These are phyloP conservation scores for Synanthedon tipuliformis DNA, from an alignment of 2,888 invertebrate genomes.

Conservation along the genomic window DNA sequence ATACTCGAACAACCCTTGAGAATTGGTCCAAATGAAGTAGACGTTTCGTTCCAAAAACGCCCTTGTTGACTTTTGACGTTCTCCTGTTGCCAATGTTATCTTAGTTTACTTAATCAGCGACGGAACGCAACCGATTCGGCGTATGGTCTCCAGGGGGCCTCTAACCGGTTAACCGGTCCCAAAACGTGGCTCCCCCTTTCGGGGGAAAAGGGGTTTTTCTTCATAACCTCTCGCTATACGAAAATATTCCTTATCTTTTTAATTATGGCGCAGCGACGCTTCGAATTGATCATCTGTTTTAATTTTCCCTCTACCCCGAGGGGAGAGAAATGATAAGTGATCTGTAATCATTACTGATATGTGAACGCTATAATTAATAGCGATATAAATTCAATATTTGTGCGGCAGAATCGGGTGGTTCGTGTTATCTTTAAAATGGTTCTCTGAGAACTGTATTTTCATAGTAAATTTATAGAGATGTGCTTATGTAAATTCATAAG, in stretches of 20 bases:
- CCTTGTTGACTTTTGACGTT: slow-evolving; percentile 68
- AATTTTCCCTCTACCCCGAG: slow-evolving; percentile 48
- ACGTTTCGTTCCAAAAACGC: slow-evolving; percentile 44
- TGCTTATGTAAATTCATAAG: no score
- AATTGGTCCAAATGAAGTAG: slow-evolving; percentile 62
- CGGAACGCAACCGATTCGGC: slow-evolving; percentile 46
- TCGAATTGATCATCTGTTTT: slow-evolving; percentile 65
- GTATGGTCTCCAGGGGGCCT: slow-evolving; percentile 51
- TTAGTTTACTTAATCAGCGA: slow-evolving; percentile 69
- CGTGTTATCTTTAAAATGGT: no score
- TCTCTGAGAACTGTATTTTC: no score
- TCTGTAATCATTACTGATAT: slow-evolving; percentile 10
- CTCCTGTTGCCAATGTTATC: slow-evolving; percentile 60
- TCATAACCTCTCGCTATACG: slow-evolving; percentile 35
- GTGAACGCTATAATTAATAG: slow-evolving; percentile 7
- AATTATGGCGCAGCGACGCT: slow-evolving; percentile 57
- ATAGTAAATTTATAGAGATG: no score
- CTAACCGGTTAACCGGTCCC: slow-evolving; percentile 57
- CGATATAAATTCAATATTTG: neutral
- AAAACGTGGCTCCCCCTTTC: slow-evolving; percentile 17
- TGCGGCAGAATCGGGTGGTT: no score
- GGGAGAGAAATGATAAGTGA: slow-evolving; percentile 33
- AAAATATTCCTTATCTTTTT: slow-evolving; percentile 70
- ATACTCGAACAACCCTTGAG: slow-evolving; percentile 56
- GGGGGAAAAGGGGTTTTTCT: slow-evolving; percentile 49